A percentile compares a stretch with the other conserved stretches of the same genome.
Conservation (phyloP, 2,113 vertebrate species). For the Irena cyanogastra region DNA sequence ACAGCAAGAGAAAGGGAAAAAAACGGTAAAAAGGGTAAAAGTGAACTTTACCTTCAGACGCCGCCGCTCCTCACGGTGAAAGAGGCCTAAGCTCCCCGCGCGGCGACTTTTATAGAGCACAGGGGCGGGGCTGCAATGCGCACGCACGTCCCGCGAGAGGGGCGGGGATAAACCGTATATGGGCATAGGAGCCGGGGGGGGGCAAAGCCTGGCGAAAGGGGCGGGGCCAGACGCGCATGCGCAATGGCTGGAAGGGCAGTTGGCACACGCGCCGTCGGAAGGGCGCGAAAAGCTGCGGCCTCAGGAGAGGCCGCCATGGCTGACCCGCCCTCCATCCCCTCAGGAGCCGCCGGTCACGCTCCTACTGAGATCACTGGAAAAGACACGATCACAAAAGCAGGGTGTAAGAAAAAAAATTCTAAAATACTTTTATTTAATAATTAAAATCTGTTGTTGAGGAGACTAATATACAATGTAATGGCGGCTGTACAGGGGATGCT, state of each 20-base stretch:
- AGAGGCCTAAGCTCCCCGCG: rapidly evolving
- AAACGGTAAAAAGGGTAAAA: rapidly evolving
- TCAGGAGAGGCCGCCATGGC: neutral
- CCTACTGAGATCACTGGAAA: rapidly evolving
- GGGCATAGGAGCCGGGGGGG: rapidly evolving
- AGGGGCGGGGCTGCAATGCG: rapidly evolving
- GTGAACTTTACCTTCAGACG: rapidly evolving
- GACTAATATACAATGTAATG: slow-evolving; percentile 85
- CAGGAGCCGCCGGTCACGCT: too few relatives aligned
- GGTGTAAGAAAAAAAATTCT: slow-evolving; percentile 72
- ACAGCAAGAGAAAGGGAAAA: rapidly evolving
- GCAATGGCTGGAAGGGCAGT: rapidly evolving
- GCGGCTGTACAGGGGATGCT: slow-evolving; percentile 75
- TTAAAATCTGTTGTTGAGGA: slow-evolving; percentile 85
- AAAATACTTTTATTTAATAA: slow-evolving; percentile 89
- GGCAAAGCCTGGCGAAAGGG: rapidly evolving
- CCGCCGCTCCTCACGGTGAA: rapidly evolving
- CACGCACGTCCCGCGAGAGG: rapidly evolving
- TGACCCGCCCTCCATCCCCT: rapidly evolving
- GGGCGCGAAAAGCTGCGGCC: neutral
- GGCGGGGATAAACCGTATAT: rapidly evolving
- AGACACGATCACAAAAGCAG: neutral
- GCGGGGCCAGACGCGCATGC: rapidly evolving
- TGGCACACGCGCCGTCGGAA: neutral
- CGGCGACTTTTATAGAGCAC: rapidly evolving